These are phyloP conservation scores for Campoplex capitator DNA, from an alignment of 2,888 invertebrate species.

Conservation along the genomic window DNA sequence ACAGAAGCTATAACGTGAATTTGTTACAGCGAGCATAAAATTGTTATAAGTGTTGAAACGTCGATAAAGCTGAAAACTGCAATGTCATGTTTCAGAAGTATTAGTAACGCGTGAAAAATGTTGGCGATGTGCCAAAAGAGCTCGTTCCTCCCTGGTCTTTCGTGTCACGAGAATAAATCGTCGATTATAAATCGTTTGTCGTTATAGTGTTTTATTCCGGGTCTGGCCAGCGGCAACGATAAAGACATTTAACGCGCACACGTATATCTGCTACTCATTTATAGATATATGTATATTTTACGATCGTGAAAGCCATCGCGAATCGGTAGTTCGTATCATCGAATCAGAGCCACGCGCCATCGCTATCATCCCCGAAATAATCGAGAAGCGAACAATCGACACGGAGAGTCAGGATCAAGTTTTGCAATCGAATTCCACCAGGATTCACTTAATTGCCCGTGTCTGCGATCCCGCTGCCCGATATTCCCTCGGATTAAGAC, in stretches of 20 bases:
- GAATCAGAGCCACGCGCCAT: constrained; percentile 43
- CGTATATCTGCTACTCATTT: background rate
- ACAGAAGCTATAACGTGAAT: background rate
- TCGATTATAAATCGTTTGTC: constrained; percentile 54
- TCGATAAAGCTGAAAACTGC: constrained; percentile 35
- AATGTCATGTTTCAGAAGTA: constrained; percentile 6
- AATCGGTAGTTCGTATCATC: constrained; percentile 45
- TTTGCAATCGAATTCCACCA: constrained; percentile 40
- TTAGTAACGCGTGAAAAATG: constrained; percentile 27
- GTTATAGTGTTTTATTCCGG: constrained; percentile 17
- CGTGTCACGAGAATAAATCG: constrained; percentile 33
- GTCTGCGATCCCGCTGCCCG: constrained; percentile 49
- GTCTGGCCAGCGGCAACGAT: background rate
- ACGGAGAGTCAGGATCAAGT: constrained; percentile 38
- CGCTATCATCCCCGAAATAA: constrained; percentile 30
- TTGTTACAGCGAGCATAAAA: background rate
- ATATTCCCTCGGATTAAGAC: constrained; percentile 59
- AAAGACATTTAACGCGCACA: background rate
- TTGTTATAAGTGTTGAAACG: constrained; percentile 9
- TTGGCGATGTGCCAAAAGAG: constrained; percentile 51
- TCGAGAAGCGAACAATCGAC: constrained; percentile 32
- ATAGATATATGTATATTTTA: background rate
- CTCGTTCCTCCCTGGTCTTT: background rate
- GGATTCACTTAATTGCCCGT: constrained; percentile 57
- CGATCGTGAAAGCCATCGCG: constrained; percentile 26